Conservation (phyloP, 2,113 vertebrate genomes). For the Mormoops blainvillei region DNA sequence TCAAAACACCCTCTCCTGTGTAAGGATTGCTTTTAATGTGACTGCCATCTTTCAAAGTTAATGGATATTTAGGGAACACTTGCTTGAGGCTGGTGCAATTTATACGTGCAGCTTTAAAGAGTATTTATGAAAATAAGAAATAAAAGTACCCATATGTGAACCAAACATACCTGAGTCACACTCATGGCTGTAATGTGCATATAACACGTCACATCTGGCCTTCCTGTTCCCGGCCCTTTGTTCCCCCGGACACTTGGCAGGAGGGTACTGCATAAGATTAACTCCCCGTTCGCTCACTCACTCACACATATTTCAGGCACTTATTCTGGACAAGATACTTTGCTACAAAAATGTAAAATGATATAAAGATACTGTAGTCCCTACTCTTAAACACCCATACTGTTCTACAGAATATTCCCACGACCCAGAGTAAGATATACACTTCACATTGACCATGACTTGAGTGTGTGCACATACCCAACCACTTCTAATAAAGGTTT, state of each 20-base stretch:
- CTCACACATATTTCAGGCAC: not conserved
- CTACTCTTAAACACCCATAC: not conserved
- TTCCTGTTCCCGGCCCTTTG: fast-evolving
- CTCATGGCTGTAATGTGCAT: not conserved
- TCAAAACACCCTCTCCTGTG: not conserved
- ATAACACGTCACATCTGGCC: fast-evolving
- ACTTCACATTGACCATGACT: not conserved
- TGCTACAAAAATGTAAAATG: not conserved
- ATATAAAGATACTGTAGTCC: not conserved
- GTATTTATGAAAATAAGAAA: not conserved
- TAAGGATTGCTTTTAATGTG: conserved; percentile 24
- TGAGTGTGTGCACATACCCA: too few species aligned
- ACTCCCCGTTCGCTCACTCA: not conserved
- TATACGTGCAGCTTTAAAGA: conserved; percentile 1
- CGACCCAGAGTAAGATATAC: not conserved
- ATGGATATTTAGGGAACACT: conserved; percentile 44
- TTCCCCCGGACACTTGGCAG: fast-evolving
- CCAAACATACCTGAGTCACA: not conserved
- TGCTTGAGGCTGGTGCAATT: not conserved
- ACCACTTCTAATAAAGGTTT: not conserved
- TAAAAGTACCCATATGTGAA: not conserved
- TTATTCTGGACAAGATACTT: not conserved
- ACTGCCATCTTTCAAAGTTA: conserved; percentile 32
- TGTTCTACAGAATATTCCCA: not conserved
- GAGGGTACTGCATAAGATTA: fast-evolving